Evolutionary conservation across 1,140 invertebrate species (phyloP).

Genomic region (Dysdera silvatica): DNA sequence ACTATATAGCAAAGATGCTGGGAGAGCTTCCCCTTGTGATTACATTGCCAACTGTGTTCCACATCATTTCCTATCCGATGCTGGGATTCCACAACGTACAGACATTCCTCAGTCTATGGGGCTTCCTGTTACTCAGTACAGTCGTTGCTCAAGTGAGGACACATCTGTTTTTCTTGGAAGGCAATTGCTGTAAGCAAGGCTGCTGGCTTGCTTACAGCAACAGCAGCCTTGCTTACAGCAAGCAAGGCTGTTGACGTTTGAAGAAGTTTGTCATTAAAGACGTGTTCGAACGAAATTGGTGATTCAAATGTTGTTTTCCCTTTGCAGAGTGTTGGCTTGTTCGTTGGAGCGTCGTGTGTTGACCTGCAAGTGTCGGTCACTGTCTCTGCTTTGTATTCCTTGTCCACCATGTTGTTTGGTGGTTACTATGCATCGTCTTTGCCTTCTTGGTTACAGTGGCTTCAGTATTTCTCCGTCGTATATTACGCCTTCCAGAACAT

Average conservation of each 20-base stretch:
- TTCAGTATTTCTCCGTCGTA: conserved; percentile 64
- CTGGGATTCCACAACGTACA: conserved; percentile 52
- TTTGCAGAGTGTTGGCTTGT: conserved; percentile 67
- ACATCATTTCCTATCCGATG: conserved; percentile 71
- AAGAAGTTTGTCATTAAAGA: too few species aligned
- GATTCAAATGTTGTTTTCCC: conserved; percentile 11
- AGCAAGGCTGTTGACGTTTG: too few species aligned
- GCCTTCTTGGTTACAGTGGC: conserved; percentile 68
- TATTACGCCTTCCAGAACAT: conserved; percentile 80
- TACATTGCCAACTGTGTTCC: conserved; percentile 67
- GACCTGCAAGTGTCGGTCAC: conserved; percentile 73
- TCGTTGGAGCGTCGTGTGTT: conserved; percentile 70
- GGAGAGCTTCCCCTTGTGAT: conserved; percentile 71
- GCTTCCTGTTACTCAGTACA: conserved; percentile 65
- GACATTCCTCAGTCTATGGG: conserved; percentile 60
- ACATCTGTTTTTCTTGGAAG: too few species aligned
- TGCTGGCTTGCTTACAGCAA: too few species aligned
- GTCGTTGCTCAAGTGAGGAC: conserved; percentile 60
- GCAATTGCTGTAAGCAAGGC: too few species aligned
- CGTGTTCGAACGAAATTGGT: too few species aligned
- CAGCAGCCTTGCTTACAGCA: too few species aligned
- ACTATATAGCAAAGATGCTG: conserved; percentile 77
- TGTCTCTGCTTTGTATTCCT: conserved; percentile 67
- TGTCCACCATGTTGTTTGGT: conserved; percentile 71
- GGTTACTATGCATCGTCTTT: conserved; percentile 74